Evolutionary conservation across 2,113 vertebrate species (phyloP).

Genomic region (Psilopogon haemacephalus): DNA sequence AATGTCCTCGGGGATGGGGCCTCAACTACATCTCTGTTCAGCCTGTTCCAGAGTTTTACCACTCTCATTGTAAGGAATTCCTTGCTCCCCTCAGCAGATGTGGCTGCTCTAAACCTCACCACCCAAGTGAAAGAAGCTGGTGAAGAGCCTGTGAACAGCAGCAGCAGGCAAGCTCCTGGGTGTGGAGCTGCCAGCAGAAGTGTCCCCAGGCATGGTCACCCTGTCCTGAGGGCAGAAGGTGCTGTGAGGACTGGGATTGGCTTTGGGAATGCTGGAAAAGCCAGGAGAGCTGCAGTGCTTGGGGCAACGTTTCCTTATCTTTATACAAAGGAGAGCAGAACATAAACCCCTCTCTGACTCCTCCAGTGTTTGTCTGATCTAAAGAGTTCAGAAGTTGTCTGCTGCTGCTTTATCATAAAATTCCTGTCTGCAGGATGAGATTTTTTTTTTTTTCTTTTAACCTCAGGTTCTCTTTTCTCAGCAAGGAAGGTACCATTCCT

Average conservation of each 20-base stretch:
- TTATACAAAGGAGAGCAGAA: not conserved
- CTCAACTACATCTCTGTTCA: too few species aligned
- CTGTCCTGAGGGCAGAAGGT: not conserved
- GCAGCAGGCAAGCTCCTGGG: not conserved
- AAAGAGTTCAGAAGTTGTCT: not conserved
- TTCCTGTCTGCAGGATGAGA: fast-evolving
- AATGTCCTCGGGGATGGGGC: too few species aligned
- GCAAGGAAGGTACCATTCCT: not conserved
- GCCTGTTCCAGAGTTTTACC: too few species aligned
- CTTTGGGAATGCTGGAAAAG: not conserved
- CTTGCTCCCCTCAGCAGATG: not conserved
- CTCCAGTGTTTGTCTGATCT: fast-evolving
- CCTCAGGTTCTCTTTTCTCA: not conserved
- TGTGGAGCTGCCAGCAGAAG: fast-evolving
- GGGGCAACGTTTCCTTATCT: fast-evolving
- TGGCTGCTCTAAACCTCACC: not conserved
- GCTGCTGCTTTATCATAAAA: fast-evolving
- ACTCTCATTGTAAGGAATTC: too few species aligned
- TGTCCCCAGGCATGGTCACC: fast-evolving
- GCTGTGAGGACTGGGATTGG: too few species aligned
- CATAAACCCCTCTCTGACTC: fast-evolving
- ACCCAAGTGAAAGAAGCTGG: not conserved
- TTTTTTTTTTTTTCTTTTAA: not conserved
- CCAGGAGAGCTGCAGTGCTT: not conserved
- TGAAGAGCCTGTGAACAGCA: not conserved